Conservation (phyloP, 2,113 vertebrate species). For the Prunella himalayana region DNA sequence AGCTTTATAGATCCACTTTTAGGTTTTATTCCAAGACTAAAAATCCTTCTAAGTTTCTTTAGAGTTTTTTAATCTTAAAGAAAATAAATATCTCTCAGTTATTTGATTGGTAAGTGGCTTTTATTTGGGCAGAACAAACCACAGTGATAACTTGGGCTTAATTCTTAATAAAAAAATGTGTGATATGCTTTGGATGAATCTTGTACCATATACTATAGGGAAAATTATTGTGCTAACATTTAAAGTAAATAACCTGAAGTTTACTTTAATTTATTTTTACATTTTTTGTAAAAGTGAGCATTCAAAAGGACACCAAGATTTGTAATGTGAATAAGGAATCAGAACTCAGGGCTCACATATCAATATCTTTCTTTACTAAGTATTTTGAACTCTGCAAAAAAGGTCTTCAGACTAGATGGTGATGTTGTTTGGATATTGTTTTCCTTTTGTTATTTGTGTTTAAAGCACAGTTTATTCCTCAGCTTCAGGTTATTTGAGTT, state of each 20-base stretch:
- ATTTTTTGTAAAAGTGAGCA: not conserved
- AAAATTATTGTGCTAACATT: not conserved
- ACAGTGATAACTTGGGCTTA: not conserved
- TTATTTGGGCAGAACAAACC: not conserved
- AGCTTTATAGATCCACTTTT: not conserved
- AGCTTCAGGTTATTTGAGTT: not conserved
- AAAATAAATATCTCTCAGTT: not conserved
- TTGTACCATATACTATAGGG: not conserved
- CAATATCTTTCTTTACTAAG: not conserved
- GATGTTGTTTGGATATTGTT: not conserved
- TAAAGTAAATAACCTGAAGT: not conserved
- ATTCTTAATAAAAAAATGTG: not conserved
- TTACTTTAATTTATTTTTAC: not conserved
- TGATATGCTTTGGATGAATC: fast-evolving
- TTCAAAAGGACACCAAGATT: not conserved
- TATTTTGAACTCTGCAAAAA: not conserved
- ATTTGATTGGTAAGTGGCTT: not conserved
- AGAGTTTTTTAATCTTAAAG: not conserved
- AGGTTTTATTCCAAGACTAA: not conserved
- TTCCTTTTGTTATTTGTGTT: not conserved
- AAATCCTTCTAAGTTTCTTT: not conserved
- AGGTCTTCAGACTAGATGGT: not conserved
- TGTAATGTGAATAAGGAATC: not conserved
- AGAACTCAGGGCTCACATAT: not conserved
- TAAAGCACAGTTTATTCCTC: not conserved